A percentile compares a stretch with the other conserved stretches of the same genome.
Evolutionary conservation across 2,888 invertebrate genomes (phyloP).

Genomic region (Ennomos quercinarius): DNA sequence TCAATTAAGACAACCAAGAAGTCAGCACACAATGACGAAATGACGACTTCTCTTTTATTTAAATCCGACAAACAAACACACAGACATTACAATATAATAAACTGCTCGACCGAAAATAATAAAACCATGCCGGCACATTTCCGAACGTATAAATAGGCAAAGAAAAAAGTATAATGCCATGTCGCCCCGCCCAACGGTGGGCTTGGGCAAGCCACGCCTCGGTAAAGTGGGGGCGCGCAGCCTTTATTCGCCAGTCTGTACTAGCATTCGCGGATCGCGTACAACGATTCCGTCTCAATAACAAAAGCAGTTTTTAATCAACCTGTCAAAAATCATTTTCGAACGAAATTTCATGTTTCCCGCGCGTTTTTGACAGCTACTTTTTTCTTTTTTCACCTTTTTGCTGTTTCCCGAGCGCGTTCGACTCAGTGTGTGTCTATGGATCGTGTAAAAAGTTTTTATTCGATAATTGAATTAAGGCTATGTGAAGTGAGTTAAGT

Average conservation of each 20-base stretch:
- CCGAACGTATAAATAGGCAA: slow-evolving; percentile 62
- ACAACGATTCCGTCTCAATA: slow-evolving; percentile 51
- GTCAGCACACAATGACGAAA: slow-evolving; percentile 62
- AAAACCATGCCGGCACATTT: slow-evolving; percentile 55
- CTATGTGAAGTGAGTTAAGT: slow-evolving; percentile 29
- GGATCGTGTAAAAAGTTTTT: slow-evolving; percentile 26
- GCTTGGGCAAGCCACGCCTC: slow-evolving; percentile 62
- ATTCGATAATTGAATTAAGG: slow-evolving; percentile 22
- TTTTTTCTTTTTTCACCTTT: slow-evolving; percentile 13
- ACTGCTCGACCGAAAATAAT: slow-evolving; percentile 64
- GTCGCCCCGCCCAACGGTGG: slow-evolving; percentile 60
- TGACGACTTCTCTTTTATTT: slow-evolving; percentile 60
- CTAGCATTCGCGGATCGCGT: slow-evolving; percentile 72
- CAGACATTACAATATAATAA: slow-evolving; percentile 79
- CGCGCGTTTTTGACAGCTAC: slow-evolving; percentile 29
- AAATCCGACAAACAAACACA: slow-evolving; percentile 67
- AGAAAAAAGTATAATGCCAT: slow-evolving; percentile 53
- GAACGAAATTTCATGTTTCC: slow-evolving; percentile 17
- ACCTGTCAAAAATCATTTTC: slow-evolving; percentile 18
- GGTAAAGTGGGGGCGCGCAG: slow-evolving; percentile 53
- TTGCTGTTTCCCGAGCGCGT: slow-evolving; percentile 6
- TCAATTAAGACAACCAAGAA: slow-evolving; percentile 59
- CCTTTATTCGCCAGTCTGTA: slow-evolving; percentile 72
- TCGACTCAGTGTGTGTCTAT: slow-evolving; percentile 23
- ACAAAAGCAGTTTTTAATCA: slow-evolving; percentile 26